Percentiles rank a stretch among this genome's conserved stretches.
These are phyloP conservation scores for Spodoptera littoralis DNA, from an alignment of 2,888 invertebrate genomes.

Conservation along the genomic window DNA sequence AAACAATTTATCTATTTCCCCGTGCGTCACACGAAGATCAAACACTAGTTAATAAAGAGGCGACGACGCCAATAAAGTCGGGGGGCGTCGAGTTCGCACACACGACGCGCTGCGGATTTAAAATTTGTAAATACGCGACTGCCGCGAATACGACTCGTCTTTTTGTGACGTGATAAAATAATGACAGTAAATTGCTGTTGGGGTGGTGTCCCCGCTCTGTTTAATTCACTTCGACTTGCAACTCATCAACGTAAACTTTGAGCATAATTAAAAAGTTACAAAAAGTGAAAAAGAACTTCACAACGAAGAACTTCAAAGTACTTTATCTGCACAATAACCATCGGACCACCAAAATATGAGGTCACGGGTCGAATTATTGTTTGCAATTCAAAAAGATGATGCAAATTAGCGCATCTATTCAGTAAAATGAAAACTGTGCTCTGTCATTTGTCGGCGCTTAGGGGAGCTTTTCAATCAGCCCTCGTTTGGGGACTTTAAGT, in stretches of 20 bases:
- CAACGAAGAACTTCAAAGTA: constrained; percentile 13
- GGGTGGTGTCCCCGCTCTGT: constrained; percentile 40
- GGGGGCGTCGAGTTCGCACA: constrained; percentile 76
- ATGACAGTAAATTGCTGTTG: constrained; percentile 74
- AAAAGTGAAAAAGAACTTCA: background rate
- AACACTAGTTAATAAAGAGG: constrained; percentile 80
- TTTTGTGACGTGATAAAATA: constrained; percentile 80
- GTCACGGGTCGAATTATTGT: constrained; percentile 51
- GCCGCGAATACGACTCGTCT: constrained; percentile 71
- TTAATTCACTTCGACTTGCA: constrained; percentile 40
- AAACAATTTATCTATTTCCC: constrained; percentile 84
- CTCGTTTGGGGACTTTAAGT: constrained; percentile 82
- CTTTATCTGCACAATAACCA: constrained; percentile 4
- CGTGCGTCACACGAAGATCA: constrained; percentile 72
- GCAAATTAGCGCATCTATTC: constrained; percentile 87
- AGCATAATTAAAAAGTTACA: constrained; percentile 29
- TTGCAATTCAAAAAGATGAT: constrained; percentile 75
- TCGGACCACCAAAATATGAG: constrained; percentile 39
- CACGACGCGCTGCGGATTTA: constrained; percentile 73
- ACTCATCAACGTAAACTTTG: constrained; percentile 26
- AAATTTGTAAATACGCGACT: constrained; percentile 75
- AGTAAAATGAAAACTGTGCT: constrained; percentile 81
- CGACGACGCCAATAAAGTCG: constrained; percentile 77
- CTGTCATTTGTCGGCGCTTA: constrained; percentile 78
- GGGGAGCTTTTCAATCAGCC: constrained; percentile 85